These are phyloP conservation scores for Sebastes itinus DNA, from an alignment of 2,797 vertebrate species.

Conservation along the genomic window DNA sequence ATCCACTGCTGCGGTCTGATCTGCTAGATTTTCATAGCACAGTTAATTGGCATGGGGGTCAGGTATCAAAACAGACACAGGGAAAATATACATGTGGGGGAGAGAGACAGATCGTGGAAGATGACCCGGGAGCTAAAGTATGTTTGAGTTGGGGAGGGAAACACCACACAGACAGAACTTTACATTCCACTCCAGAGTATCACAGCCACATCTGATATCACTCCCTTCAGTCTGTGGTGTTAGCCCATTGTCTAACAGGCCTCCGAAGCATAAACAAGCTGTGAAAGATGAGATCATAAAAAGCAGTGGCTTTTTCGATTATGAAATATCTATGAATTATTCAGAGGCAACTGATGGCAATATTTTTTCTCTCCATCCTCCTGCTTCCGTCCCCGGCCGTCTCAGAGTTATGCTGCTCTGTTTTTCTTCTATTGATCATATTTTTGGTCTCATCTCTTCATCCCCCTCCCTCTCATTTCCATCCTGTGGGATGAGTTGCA, in stretches of 20 bases:
- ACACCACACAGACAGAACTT: conserved; percentile 10
- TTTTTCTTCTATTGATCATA: neutral
- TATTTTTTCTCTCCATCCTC: conserved; percentile 23
- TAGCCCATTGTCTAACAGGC: conserved; percentile 1
- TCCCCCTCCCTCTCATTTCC: neutral
- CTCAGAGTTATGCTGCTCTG: neutral
- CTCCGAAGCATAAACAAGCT: conserved; percentile 51
- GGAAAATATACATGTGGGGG: conserved; percentile 39
- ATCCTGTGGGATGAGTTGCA: neutral
- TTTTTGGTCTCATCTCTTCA: conserved; percentile 4
- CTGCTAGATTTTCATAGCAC: conserved; percentile 15
- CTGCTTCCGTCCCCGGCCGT: neutral
- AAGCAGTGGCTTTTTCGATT: conserved; percentile 64
- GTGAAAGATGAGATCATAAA: conserved; percentile 75
- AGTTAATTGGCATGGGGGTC: conserved; percentile 44
- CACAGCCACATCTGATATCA: conserved; percentile 22
- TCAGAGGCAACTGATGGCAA: conserved; percentile 48
- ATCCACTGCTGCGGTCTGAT: neutral
- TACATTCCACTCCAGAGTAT: conserved; percentile 12
- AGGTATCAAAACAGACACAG: conserved; percentile 53
- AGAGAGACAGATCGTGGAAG: conserved; percentile 6
- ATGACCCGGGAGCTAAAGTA: conserved; percentile 41
- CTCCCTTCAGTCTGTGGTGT: conserved; percentile 12
- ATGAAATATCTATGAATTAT: conserved; percentile 68
- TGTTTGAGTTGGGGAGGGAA: conserved; percentile 41